A percentile compares a stretch with the other conserved stretches of the same genome.
phyloP scores from a whole-genome alignment of 1,140 invertebrate genomes.

The Scaptodrosophila lebanonensis region DNA sequence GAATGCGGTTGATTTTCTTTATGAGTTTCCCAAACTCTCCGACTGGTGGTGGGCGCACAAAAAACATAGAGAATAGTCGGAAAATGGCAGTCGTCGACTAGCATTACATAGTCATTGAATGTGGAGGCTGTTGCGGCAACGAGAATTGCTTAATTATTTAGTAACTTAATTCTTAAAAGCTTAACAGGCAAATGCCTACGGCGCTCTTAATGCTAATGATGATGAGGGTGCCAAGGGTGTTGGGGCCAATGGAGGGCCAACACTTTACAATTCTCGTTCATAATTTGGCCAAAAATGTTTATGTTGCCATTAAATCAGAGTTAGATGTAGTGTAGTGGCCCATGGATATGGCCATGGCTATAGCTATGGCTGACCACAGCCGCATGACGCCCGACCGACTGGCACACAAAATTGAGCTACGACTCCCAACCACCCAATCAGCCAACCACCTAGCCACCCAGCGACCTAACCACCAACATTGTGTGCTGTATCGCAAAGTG shows the following conservation, averaged over 20 bases:
- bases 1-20: slow-evolving; percentile 40
- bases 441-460: not conserved
- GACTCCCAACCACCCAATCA: not conserved
- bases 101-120: no score
- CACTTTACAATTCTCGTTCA: slow-evolving; percentile 9
- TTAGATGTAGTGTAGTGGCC: not conserved
- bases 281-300: slow-evolving; percentile 64
- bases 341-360: not conserved
- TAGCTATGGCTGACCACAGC: not conserved
- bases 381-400: no score
- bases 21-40: slow-evolving; percentile 5
- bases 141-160: slow-evolving; percentile 65
- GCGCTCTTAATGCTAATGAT: slow-evolving; percentile 41
- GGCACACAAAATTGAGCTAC: no score
- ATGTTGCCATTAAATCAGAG: slow-evolving; percentile 56
- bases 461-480: not conserved
- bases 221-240: not conserved
- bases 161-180: slow-evolving; percentile 55
- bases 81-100: no score
- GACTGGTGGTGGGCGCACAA: no score
- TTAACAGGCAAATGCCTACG: slow-evolving; percentile 47
- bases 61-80: no score
- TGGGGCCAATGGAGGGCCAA: not conserved
- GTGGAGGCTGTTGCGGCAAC: no score
- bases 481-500: slow-evolving; percentile 21